Evolutionary conservation across 2,888 invertebrate genomes (phyloP), one percentile per base, ranked within the genome.

Genomic region (Troides helena): DNA sequence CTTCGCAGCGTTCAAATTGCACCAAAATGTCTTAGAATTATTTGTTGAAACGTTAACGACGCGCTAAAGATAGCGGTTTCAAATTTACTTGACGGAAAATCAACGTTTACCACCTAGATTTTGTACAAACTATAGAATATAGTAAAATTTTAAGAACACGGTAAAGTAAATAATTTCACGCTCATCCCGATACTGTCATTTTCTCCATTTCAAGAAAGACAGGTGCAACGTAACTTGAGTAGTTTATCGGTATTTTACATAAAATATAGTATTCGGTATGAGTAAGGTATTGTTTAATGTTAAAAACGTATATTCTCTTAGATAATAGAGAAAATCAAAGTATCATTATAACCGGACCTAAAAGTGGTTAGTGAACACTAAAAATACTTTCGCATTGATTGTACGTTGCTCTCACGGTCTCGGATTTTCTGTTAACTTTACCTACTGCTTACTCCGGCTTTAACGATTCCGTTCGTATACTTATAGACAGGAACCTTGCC

Each of bases 391-490:
- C 71, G 67, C 67, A 53, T 58, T 58, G 36, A 74, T 76, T 77
- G 80, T 77, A 72, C 80, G 75, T 81, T 82, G 85, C 81, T 84
- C 81, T 85, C 83, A 79, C 83, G 80, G 81, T 80, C 81, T 82
- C 81, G 78, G 80, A 80, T 83, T 87, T 85, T 85, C 83, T 90
- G 89, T 91, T 92, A 87, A 87, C 81, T 90, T 87, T 90, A 86
- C 87, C 89, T 89, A 90, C 90, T 88, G 87, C 87, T 84, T 85
- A 83, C 85, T 84, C 87, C 86, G 77, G 82, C 80, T 88, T 88
- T 87, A 89, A 30, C 85, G 85, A 88, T 87, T 86, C 85, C 83
- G 86, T 88, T 82, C 89, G 88, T 88, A 87, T 88, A 89, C 88
- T 85, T 81, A 86, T 87, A 90, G 89, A 90, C 87, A 87, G 81